Conservation (phyloP, 2,113 vertebrate species). For the Tetrao urogallus region DNA sequence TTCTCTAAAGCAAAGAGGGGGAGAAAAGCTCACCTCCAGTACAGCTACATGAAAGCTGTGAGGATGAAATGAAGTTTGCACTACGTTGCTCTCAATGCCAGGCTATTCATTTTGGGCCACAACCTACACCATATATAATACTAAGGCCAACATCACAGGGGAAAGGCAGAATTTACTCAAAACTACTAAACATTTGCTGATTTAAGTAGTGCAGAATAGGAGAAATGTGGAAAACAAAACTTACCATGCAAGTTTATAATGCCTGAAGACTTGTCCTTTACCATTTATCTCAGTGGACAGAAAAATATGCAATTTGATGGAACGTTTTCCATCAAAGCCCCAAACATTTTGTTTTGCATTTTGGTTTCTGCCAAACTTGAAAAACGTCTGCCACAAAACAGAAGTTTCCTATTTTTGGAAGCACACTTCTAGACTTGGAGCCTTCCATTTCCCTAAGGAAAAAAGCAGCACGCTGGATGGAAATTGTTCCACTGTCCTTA, state of each 20-base stretch:
- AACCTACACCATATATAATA: not conserved
- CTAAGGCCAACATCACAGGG: rapidly evolving
- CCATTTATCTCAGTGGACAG: not conserved
- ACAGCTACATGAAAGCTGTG: not conserved
- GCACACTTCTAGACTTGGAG: not conserved
- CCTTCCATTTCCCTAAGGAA: not conserved
- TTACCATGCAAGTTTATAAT: not conserved
- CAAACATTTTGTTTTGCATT: not conserved
- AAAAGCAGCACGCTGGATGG: not conserved
- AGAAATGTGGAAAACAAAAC: not conserved
- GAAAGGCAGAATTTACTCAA: not conserved
- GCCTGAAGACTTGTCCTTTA: not conserved
- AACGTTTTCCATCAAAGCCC: not conserved
- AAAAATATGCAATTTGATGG: not conserved
- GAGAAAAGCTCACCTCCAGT: not conserved
- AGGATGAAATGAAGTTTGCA: not conserved
- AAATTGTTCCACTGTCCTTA: not conserved
- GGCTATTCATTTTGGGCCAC: not conserved
- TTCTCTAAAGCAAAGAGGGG: not conserved
- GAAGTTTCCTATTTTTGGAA: not conserved
- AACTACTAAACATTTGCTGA: not conserved
- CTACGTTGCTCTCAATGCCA: not conserved
- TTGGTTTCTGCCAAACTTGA: not conserved
- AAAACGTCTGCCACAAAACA: not conserved
- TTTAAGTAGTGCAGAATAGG: not conserved